phyloP scores from a whole-genome alignment of 2,888 invertebrate genomes.

The Lycocerus yunnanus region DNA sequence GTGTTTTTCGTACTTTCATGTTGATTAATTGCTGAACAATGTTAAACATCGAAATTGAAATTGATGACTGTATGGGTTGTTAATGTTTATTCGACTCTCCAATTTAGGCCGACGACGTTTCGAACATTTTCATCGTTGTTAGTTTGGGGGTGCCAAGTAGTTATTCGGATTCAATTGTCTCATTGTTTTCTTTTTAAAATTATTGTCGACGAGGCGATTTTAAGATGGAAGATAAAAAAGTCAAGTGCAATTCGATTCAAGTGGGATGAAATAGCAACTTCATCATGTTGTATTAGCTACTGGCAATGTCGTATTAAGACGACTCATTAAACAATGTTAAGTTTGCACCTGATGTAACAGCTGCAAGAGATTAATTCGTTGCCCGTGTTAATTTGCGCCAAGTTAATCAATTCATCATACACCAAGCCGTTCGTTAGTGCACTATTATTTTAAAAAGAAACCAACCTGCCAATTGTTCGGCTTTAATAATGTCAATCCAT shows the following conservation, averaged over 20 bases:
- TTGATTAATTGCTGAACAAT: background rate
- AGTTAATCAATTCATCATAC: conserved; percentile 24
- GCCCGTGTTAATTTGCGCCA: conserved; percentile 14
- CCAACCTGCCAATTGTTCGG: conserved; percentile 18
- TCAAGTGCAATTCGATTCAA: background rate
- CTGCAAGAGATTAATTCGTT: conserved; percentile 22
- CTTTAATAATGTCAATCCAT: background rate
- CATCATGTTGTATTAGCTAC: background rate
- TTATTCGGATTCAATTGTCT: background rate
- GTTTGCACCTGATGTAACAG: conserved; percentile 25
- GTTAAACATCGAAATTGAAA: background rate
- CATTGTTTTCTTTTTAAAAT: background rate
- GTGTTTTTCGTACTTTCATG: background rate
- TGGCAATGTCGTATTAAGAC: conserved; percentile 9
- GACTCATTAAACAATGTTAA: conserved; percentile 15
- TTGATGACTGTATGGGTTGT: background rate
- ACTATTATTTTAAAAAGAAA: conserved; percentile 22
- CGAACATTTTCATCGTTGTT: background rate
- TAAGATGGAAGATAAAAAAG: background rate
- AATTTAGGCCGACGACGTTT: background rate
- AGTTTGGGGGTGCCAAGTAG: background rate
- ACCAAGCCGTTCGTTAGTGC: conserved; percentile 17
- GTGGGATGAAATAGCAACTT: background rate
- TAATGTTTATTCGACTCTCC: background rate
- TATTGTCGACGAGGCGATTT: background rate